Evolutionary conservation across 2,113 vertebrate genomes (phyloP).

Genomic region (Pedetes capensis): DNA sequence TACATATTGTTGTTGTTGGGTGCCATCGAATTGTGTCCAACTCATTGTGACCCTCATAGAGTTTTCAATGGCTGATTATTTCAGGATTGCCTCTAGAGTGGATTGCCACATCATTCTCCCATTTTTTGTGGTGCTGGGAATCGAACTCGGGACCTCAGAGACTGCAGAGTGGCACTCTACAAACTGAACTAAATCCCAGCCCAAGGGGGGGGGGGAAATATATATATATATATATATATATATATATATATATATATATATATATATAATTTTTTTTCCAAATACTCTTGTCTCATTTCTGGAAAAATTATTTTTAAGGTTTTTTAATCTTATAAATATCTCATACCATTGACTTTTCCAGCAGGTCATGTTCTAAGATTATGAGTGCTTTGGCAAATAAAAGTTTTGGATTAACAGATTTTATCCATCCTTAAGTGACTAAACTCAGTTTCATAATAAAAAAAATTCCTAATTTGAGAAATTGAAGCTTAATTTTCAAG

Average conservation of each 20-base stretch:
- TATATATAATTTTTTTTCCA: neutral
- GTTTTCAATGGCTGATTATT: too few relatives aligned
- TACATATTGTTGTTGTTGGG: too few relatives aligned
- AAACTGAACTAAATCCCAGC: too few relatives aligned
- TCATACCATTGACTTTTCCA: neutral
- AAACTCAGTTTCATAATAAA: neutral
- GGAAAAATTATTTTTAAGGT: neutral
- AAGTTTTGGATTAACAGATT: neutral
- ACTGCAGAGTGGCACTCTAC: too few relatives aligned
- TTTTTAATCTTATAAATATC: neutral
- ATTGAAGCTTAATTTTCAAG: slow-evolving; percentile 36
- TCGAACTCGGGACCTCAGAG: too few relatives aligned
- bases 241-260: neutral
- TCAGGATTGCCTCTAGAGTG: too few relatives aligned
- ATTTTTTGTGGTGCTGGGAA: too few relatives aligned
- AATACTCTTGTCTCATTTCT: neutral
- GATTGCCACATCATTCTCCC: too few relatives aligned
- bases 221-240: neutral
- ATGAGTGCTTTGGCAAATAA: neutral
- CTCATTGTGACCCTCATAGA: too few relatives aligned
- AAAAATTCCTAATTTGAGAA: slow-evolving; percentile 1
- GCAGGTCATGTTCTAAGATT: neutral
- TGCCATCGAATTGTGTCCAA: too few relatives aligned
- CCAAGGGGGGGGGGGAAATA: too few relatives aligned
- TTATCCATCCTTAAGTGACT: neutral